phyloP scores from a whole-genome alignment of 1,140 invertebrate genomes.

The Neuroterus valhalla region DNA sequence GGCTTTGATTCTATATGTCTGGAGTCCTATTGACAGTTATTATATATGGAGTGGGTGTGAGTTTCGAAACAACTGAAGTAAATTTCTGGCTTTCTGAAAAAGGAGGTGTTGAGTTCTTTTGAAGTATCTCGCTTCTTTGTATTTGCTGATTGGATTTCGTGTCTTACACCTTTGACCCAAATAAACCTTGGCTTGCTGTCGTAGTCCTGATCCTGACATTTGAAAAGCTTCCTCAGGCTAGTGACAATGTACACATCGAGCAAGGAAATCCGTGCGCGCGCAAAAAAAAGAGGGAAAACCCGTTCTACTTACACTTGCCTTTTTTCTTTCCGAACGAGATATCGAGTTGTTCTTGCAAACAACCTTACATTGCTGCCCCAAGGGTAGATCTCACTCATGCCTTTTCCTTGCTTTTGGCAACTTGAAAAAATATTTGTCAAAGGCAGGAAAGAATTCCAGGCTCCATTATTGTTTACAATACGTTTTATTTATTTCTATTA shows the following conservation, averaged over 20 bases:
- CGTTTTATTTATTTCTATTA: too few species aligned
- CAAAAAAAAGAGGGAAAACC: background rate
- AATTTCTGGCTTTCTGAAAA: background rate
- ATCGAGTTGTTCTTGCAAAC: slow-evolving; percentile 15
- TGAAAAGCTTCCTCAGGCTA: slow-evolving; percentile 5
- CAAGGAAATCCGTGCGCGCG: background rate
- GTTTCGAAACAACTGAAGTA: background rate
- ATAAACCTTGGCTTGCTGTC: slow-evolving; percentile 21
- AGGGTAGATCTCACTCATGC: slow-evolving; percentile 14
- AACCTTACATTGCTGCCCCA: slow-evolving; percentile 16
- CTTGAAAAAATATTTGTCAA: background rate
- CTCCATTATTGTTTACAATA: too few species aligned
- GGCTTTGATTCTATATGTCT: too few species aligned
- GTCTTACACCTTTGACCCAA: slow-evolving; percentile 28
- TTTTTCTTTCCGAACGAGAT: slow-evolving; percentile 16
- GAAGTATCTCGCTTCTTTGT: slow-evolving; percentile 18
- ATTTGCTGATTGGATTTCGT: slow-evolving; percentile 23
- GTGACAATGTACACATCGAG: slow-evolving; percentile 25
- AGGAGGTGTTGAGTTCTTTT: slow-evolving; percentile 24
- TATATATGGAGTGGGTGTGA: too few species aligned
- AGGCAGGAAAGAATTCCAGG: too few species aligned
- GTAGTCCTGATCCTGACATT: slow-evolving; percentile 4
- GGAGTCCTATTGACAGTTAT: too few species aligned
- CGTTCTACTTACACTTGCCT: slow-evolving; percentile 2
- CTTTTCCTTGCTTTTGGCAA: background rate